Conservation (phyloP, 1,140 invertebrate genomes). For the Caenorhabditis briggsae region DNA sequence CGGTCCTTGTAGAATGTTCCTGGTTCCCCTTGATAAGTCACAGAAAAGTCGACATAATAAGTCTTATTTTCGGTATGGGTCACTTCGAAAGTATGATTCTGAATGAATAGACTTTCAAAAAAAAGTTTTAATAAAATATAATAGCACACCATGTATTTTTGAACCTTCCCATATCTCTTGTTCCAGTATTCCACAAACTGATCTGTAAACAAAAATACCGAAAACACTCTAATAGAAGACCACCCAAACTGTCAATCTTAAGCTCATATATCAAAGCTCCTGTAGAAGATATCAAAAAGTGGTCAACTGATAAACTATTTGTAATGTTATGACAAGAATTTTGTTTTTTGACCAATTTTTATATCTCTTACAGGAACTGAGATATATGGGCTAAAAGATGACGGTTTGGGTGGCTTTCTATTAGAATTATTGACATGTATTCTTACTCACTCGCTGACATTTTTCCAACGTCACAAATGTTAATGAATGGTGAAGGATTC, state of each 20-base stretch:
- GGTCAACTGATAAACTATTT: too few species aligned
- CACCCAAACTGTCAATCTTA: too few species aligned
- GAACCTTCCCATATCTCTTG: neutral
- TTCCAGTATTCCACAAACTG: slow-evolving; percentile 15
- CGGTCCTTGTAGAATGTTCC: neutral
- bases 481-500: neutral
- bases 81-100: neutral
- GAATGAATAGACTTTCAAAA: neutral
- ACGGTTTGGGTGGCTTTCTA: too few species aligned
- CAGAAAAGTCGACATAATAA: neutral
- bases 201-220: neutral
- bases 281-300: too few species aligned
- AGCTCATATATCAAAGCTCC: too few species aligned
- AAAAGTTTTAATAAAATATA: neutral
- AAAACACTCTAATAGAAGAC: too few species aligned
- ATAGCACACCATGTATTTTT: neutral
- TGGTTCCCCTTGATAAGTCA: neutral
- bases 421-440: too few species aligned
- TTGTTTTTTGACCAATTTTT: too few species aligned
- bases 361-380: too few species aligned
- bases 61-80: neutral
- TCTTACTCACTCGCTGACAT: neutral
- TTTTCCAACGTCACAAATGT: neutral
- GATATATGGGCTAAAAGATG: too few species aligned
- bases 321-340: too few species aligned